These are phyloP conservation scores for Cetoscarus ocellatus DNA, from an alignment of 2,797 vertebrate genomes.

Conservation along the genomic window DNA sequence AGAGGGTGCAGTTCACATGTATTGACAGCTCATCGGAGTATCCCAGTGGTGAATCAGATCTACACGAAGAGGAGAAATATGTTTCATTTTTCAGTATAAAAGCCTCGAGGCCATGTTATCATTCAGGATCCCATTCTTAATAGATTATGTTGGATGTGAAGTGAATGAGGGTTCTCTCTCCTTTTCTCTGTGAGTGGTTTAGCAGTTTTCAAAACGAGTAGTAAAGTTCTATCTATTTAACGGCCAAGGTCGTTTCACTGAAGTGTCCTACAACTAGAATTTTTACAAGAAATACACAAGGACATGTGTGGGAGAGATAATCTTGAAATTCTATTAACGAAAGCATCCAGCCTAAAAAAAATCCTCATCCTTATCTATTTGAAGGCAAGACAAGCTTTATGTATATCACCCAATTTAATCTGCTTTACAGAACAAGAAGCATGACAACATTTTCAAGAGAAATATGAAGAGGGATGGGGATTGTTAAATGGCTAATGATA, in stretches of 20 bases:
- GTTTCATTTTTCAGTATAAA: constrained; percentile 42
- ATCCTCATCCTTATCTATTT: too few relatives aligned
- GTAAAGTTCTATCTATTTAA: constrained; percentile 23
- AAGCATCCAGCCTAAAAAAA: too few relatives aligned
- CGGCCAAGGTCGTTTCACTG: constrained; percentile 31
- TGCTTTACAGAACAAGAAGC: too few relatives aligned
- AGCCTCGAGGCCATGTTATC: constrained; percentile 62
- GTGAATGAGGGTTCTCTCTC: constrained; percentile 22
- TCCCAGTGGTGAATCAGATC: constrained; percentile 46
- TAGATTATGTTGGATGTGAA: constrained; percentile 51
- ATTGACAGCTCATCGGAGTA: constrained; percentile 59
- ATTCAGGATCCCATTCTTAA: constrained; percentile 55
- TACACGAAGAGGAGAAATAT: constrained; percentile 56
- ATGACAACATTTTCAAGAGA: too few relatives aligned
- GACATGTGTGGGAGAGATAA: constrained; percentile 2
- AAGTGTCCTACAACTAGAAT: neutral
- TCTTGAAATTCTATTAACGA: neutral
- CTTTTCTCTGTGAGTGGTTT: constrained; percentile 13
- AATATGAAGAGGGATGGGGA: too few relatives aligned
- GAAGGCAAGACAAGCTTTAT: too few relatives aligned
- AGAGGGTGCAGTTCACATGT: constrained; percentile 41
- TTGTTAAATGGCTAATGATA: too few relatives aligned
- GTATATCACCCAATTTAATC: too few relatives aligned
- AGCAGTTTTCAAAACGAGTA: constrained; percentile 6
- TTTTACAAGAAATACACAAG: constrained; percentile 6